Conservation (phyloP, 2,797 vertebrate species). For the Chrosomus eos region DNA sequence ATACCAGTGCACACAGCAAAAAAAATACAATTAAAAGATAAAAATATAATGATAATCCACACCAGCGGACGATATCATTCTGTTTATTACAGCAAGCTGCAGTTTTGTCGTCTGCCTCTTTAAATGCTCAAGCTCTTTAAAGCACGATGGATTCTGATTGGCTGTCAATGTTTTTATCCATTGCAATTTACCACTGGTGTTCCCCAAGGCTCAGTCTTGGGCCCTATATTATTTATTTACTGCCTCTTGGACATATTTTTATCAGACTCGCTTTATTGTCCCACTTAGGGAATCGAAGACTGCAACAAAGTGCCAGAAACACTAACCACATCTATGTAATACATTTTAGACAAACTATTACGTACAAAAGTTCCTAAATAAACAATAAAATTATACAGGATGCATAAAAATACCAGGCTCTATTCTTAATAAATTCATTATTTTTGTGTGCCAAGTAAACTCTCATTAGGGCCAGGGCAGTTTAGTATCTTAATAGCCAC, state of each 20-base stretch:
- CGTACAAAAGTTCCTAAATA: not conserved
- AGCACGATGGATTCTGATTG: not conserved
- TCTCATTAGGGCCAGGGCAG: too few species aligned
- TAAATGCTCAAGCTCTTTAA: not conserved
- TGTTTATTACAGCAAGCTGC: not conserved
- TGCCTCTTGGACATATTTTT: not conserved
- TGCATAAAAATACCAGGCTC: not conserved
- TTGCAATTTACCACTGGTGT: not conserved
- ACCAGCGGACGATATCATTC: not conserved
- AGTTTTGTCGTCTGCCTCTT: not conserved
- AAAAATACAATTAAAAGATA: not conserved
- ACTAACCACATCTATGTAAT: not conserved
- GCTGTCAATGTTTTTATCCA: not conserved
- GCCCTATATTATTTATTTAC: not conserved
- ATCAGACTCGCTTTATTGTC: not conserved
- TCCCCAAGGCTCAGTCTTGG: not conserved
- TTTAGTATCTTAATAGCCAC: too few species aligned
- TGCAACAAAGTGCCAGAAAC: not conserved
- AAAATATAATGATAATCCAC: not conserved
- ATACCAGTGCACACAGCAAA: slow-evolving; percentile 53
- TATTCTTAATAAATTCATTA: not conserved
- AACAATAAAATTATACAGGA: not conserved
- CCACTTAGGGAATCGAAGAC: not conserved
- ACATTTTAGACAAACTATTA: not conserved
- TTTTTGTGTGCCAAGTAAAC: too few species aligned